These are phyloP conservation scores for Enteromius argenteus DNA, from an alignment of 2,797 vertebrate species.

Conservation along the genomic window DNA sequence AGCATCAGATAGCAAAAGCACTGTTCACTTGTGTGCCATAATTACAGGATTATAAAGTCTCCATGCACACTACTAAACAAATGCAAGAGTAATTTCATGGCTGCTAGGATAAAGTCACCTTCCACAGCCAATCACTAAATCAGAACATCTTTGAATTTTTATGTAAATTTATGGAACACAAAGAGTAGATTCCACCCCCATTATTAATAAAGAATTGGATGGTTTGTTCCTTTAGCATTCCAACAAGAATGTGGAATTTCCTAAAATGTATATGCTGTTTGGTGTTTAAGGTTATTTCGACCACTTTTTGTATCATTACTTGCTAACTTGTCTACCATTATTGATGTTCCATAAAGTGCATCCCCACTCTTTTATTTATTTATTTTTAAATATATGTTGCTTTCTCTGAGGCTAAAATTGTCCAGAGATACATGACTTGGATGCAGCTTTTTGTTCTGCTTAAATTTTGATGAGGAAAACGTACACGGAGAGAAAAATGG, in stretches of 20 bases:
- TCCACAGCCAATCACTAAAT: slow-evolving; percentile 9
- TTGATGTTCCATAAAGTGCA: slow-evolving; percentile 70
- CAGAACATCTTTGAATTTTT: neutral
- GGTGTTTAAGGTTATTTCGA: neutral
- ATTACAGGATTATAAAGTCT: slow-evolving; percentile 21
- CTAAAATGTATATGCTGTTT: neutral
- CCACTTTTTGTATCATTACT: slow-evolving; percentile 60
- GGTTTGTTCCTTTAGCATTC: neutral
- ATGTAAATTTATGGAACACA: slow-evolving; percentile 38
- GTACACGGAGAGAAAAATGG: slow-evolving; percentile 6
- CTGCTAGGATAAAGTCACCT: neutral
- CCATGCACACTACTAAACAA: neutral
- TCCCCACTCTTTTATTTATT: slow-evolving; percentile 7
- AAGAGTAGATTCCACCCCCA: neutral
- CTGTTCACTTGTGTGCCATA: neutral
- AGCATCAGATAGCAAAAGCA: neutral
- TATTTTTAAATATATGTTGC: slow-evolving; percentile 58
- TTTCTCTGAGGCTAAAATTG: slow-evolving; percentile 2
- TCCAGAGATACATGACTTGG: slow-evolving; percentile 20
- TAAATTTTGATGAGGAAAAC: slow-evolving; percentile 43
- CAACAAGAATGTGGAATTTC: neutral
- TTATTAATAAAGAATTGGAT: slow-evolving; percentile 1
- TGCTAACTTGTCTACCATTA: slow-evolving; percentile 68
- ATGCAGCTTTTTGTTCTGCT: slow-evolving; percentile 30
- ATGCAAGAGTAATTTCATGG: slow-evolving; percentile 10